phyloP scores from a whole-genome alignment of 2,888 invertebrate species.

The Cephus rjabovi region DNA sequence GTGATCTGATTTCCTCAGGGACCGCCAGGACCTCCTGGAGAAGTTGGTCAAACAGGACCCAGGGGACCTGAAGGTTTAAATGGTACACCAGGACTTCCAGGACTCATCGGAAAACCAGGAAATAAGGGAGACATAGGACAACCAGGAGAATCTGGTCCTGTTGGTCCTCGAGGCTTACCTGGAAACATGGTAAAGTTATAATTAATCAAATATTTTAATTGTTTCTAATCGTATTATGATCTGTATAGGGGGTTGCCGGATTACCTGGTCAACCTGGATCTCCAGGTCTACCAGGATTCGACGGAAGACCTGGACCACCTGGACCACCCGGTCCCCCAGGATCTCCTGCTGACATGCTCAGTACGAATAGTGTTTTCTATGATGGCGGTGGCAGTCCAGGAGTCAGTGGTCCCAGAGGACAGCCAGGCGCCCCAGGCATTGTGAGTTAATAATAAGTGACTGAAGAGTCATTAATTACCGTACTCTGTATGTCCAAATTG shows the following conservation, averaged over 20 bases:
- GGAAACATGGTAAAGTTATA: slow-evolving; percentile 61
- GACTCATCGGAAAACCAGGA: slow-evolving; percentile 64
- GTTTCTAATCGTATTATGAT: not conserved
- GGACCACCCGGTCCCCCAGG: slow-evolving; percentile 66
- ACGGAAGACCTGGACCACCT: slow-evolving; percentile 59
- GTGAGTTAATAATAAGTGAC: slow-evolving; percentile 55
- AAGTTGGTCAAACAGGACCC: slow-evolving; percentile 53
- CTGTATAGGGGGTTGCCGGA: not conserved
- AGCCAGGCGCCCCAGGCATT: slow-evolving; percentile 70
- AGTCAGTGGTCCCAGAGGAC: slow-evolving; percentile 69
- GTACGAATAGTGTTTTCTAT: slow-evolving; percentile 42
- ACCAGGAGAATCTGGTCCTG: slow-evolving; percentile 66
- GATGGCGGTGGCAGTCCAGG: slow-evolving; percentile 65
- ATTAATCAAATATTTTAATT: not conserved
- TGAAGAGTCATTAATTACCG: not conserved
- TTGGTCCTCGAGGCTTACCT: slow-evolving; percentile 66
- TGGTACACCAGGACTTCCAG: slow-evolving; percentile 64
- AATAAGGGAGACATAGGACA: slow-evolving; percentile 65
- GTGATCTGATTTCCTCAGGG: slow-evolving; percentile 37
- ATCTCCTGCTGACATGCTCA: slow-evolving; percentile 48
- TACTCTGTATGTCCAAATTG: not conserved
- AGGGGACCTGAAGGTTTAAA: slow-evolving; percentile 54
- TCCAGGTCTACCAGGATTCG: slow-evolving; percentile 56
- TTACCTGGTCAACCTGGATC: slow-evolving; percentile 44
- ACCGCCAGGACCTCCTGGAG: slow-evolving; percentile 56